These are phyloP conservation scores for Acanthis flammea DNA, from an alignment of 2,797 vertebrate genomes.

Conservation along the genomic window DNA sequence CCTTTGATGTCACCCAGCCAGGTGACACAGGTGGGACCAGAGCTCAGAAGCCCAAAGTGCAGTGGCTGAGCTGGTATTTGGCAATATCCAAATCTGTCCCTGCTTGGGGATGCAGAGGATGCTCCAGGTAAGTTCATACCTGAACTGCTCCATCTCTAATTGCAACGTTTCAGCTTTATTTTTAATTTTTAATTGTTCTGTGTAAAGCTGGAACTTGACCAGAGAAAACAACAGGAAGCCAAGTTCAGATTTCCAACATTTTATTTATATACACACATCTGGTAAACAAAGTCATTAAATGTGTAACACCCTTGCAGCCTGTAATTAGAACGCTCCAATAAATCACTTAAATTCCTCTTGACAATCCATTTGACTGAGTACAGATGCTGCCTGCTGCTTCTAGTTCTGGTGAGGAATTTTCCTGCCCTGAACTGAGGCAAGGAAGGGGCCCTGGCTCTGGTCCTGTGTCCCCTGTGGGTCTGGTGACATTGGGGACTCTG, in stretches of 20 bases:
- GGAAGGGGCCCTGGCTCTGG: not conserved
- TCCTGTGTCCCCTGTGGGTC: rapidly evolving
- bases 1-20: too few species aligned
- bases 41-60: rapidly evolving
- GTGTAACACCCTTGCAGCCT: not conserved
- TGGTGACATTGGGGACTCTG: rapidly evolving
- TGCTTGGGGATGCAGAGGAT: not conserved
- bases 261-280: not conserved
- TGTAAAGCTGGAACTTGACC: not conserved
- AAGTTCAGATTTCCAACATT: not conserved
- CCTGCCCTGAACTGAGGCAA: rapidly evolving
- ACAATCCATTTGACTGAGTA: not conserved
- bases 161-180: rapidly evolving
- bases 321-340: not conserved
- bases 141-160: not conserved
- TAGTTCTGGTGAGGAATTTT: not conserved
- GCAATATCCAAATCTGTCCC: not conserved
- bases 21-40: too few species aligned
- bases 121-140: not conserved
- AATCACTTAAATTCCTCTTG: not conserved
- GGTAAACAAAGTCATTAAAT: not conserved
- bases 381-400: not conserved
- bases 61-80: not conserved
- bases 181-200: not conserved
- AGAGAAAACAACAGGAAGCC: not conserved